phyloP scores from a whole-genome alignment of 2,113 vertebrate species.

The Psittacula cyanocephala region DNA sequence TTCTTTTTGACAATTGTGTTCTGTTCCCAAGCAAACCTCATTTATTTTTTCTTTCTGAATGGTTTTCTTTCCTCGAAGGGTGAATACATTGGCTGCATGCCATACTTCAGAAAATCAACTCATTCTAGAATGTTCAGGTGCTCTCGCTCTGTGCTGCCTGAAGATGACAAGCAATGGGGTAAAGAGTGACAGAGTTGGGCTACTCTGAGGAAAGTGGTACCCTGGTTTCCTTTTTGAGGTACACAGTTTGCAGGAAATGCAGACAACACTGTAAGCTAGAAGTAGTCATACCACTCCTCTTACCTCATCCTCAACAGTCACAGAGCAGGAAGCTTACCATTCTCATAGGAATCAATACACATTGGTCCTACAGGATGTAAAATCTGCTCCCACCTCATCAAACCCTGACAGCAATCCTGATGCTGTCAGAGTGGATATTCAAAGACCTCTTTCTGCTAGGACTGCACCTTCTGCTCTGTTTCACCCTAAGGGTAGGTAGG shows the following conservation, averaged over 20 bases:
- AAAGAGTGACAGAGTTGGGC: background rate
- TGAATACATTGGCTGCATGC: background rate
- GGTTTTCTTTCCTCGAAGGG: background rate
- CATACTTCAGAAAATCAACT: background rate
- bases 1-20: background rate
- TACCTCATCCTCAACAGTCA: background rate
- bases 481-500: background rate
- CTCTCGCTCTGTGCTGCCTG: background rate
- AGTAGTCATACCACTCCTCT: background rate
- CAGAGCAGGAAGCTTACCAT: background rate
- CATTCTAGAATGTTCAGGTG: background rate
- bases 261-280: background rate
- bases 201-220: background rate
- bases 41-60: background rate
- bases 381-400: background rate
- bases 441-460: background rate
- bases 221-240: fast-evolving
- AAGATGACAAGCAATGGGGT: background rate
- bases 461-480: background rate
- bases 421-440: background rate
- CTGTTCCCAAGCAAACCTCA: background rate
- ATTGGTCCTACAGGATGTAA: background rate
- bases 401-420: background rate
- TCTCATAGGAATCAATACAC: fast-evolving
- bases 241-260: background rate